phyloP scores from a whole-genome alignment of 2,113 vertebrate genomes.

The Anser cygnoides region DNA sequence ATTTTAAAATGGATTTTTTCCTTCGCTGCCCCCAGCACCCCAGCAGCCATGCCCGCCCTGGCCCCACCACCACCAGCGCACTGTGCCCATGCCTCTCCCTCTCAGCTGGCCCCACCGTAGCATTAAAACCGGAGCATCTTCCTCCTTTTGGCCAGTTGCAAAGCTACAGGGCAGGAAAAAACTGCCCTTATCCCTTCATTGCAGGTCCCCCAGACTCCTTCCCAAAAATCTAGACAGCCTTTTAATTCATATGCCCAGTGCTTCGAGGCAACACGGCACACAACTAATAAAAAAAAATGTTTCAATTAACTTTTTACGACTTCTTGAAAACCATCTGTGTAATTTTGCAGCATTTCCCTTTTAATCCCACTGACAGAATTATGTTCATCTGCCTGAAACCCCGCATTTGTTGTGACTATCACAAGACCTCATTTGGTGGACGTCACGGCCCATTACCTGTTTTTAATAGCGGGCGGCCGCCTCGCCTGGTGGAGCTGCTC shows the following conservation, averaged over 20 bases:
- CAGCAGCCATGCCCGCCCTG: neutral
- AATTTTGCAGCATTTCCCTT: slow-evolving; percentile 44
- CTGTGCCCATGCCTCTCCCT: neutral
- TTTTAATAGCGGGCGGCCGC: slow-evolving; percentile 37
- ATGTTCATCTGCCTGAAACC: slow-evolving; percentile 54
- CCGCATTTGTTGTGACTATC: slow-evolving; percentile 44
- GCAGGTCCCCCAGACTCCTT: neutral
- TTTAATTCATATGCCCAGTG: neutral
- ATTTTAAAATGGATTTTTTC: neutral
- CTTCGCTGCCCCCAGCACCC: neutral
- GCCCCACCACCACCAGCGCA: accelerated
- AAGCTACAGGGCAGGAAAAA: neutral
- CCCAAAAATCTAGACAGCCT: neutral
- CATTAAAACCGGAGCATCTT: neutral
- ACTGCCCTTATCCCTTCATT: neutral
- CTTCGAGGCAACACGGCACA: neutral
- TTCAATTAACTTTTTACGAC: slow-evolving; percentile 70
- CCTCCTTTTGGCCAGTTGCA: neutral
- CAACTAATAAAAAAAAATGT: neutral
- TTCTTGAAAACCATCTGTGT: slow-evolving; percentile 62
- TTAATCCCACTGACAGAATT: slow-evolving; percentile 59
- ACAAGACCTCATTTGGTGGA: slow-evolving; percentile 68
- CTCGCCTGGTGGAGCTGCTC: neutral
- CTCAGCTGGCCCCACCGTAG: neutral
- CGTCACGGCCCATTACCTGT: slow-evolving; percentile 59